Evolutionary conservation across 2,113 vertebrate genomes (phyloP).

Genomic region (Scalopus aquaticus): DNA sequence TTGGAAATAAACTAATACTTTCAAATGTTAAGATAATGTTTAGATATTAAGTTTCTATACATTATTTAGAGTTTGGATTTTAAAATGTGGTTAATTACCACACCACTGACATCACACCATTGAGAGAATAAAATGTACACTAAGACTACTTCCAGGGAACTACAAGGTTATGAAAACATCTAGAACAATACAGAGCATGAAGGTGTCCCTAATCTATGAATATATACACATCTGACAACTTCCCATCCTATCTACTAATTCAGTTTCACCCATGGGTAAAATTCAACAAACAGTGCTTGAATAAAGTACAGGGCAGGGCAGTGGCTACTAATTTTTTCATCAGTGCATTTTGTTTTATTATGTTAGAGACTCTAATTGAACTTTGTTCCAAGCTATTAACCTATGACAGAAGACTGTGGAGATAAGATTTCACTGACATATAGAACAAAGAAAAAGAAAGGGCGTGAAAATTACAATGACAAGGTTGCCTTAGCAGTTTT

Average conservation of each 20-base stretch:
- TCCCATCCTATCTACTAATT: not conserved
- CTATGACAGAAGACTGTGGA: slow-evolving; percentile 84
- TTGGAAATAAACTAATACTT: slow-evolving; percentile 38
- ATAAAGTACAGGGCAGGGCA: slow-evolving; percentile 20
- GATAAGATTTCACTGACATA: slow-evolving; percentile 86
- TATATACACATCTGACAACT: not conserved
- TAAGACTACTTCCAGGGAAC: not conserved
- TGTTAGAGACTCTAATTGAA: slow-evolving; percentile 82
- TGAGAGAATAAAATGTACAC: not conserved
- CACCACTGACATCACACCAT: not conserved
- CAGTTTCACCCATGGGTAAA: not conserved
- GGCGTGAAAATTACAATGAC: slow-evolving; percentile 86
- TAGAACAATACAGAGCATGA: not conserved
- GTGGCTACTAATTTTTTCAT: slow-evolving; percentile 77
- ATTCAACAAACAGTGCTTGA: slow-evolving; percentile 6
- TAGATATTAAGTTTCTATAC: slow-evolving; percentile 4
- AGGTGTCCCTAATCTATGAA: not conserved
- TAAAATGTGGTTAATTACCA: not conserved
- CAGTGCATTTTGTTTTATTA: slow-evolving; percentile 72
- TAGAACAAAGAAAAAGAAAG: slow-evolving; percentile 86
- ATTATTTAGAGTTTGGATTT: not conserved
- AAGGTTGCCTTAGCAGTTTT: slow-evolving; percentile 84
- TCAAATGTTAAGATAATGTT: slow-evolving; percentile 2
- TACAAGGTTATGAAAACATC: not conserved
- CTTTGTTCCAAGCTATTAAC: slow-evolving; percentile 88